phyloP scores from a whole-genome alignment of 2,888 invertebrate genomes.

The Pteria penguin region DNA sequence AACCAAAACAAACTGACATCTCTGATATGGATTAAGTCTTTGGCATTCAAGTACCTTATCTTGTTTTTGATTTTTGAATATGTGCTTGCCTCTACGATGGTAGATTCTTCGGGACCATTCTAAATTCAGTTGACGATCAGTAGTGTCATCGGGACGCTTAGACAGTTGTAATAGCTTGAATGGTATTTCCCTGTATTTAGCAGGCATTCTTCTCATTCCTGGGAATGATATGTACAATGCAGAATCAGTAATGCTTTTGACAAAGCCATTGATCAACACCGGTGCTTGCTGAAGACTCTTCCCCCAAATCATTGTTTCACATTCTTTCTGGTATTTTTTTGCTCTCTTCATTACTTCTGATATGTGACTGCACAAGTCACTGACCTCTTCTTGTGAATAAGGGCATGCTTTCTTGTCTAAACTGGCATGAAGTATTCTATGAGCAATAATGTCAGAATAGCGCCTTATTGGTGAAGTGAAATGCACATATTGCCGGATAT shows the following conservation, averaged over 20 bases:
- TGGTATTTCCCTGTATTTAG: neutral
- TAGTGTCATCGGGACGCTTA: neutral
- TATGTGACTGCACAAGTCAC: neutral
- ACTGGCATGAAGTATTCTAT: neutral
- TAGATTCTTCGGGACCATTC: constrained; percentile 4
- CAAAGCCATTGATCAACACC: neutral
- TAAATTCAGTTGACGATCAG: neutral
- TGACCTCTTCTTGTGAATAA: neutral
- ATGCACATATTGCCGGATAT: neutral
- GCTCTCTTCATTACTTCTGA: neutral
- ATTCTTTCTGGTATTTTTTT: neutral
- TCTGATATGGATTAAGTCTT: constrained; percentile 3
- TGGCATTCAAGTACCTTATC: neutral
- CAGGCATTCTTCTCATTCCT: neutral
- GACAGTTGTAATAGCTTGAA: neutral
- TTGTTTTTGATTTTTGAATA: neutral
- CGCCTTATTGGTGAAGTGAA: constrained; percentile 13
- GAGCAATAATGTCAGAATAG: constrained; percentile 7
- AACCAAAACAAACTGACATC: neutral
- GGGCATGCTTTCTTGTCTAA: neutral
- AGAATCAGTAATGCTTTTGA: neutral
- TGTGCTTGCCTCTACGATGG: neutral
- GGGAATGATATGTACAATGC: neutral
- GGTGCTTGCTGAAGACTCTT: neutral
- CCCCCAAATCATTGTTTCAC: neutral